Percentiles rank a stretch among this genome's conserved stretches.
Evolutionary conservation across 1,140 invertebrate genomes (phyloP).

Genomic region (Pogonomyrmex barbatus): DNA sequence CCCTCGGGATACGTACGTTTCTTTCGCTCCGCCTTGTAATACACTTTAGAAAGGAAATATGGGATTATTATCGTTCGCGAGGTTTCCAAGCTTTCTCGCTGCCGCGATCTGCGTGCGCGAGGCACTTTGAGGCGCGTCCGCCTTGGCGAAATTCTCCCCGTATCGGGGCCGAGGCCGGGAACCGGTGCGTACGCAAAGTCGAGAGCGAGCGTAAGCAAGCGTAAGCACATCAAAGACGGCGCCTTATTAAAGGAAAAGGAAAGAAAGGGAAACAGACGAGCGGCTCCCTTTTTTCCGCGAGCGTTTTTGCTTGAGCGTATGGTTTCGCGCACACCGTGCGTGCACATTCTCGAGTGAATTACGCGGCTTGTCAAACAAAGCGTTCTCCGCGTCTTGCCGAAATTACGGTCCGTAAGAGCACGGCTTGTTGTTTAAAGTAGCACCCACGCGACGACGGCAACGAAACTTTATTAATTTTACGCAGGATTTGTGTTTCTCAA

Average conservation of each 20-base stretch:
- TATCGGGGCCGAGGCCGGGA: slow-evolving; percentile 12
- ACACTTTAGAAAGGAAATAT: background rate
- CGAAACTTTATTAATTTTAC: slow-evolving; percentile 31
- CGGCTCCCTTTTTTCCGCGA: slow-evolving; percentile 46
- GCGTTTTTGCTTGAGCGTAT: slow-evolving; percentile 20
- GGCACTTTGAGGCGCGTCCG: background rate
- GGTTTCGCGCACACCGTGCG: slow-evolving; percentile 4
- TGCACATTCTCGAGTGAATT: slow-evolving; percentile 38
- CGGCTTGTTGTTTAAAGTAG: background rate
- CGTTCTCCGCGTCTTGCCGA: background rate
- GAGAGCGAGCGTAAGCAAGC: slow-evolving; percentile 51
- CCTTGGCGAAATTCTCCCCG: slow-evolving; percentile 34
- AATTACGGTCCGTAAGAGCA: slow-evolving; percentile 8
- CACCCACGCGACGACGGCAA: background rate
- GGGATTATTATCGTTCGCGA: slow-evolving; percentile 11
- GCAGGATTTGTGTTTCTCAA: background rate
- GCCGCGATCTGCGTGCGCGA: background rate
- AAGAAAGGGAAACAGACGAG: background rate
- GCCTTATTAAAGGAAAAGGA: slow-evolving; percentile 58
- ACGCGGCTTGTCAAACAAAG: slow-evolving; percentile 17
- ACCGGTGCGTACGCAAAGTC: slow-evolving; percentile 26
- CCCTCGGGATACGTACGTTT: too few species aligned
- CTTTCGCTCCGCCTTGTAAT: background rate
- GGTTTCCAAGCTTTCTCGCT: slow-evolving; percentile 8
- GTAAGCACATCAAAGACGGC: slow-evolving; percentile 66